Conservation (phyloP, 1,140 invertebrate genomes). For the Aphis gossypii region DNA sequence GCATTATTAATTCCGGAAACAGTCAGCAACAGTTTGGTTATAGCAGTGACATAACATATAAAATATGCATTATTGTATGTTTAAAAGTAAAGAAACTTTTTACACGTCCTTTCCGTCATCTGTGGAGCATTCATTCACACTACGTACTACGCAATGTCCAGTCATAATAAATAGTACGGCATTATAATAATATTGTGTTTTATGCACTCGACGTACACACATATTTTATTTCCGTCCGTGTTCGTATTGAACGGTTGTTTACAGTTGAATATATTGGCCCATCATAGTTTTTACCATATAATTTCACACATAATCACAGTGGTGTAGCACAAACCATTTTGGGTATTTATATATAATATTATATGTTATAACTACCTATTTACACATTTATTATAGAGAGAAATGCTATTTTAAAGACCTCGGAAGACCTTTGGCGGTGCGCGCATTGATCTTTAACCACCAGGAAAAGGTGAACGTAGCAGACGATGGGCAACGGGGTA, state of each 20-base stretch:
- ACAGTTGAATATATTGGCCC: background rate
- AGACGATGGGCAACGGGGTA: no score
- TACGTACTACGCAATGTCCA: background rate
- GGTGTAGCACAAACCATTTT: background rate
- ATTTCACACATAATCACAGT: background rate
- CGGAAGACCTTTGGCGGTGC: background rate
- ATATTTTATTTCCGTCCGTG: background rate
- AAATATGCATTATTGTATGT: background rate
- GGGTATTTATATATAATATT: background rate
- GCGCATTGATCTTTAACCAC: background rate
- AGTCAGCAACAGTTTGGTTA: background rate
- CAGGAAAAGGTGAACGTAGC: background rate
- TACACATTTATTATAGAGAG: background rate
- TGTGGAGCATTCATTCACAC: background rate
- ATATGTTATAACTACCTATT: background rate
- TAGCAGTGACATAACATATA: background rate
- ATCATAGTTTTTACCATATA: background rate
- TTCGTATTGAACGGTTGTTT: background rate
- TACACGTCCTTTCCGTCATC: background rate
- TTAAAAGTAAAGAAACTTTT: background rate
- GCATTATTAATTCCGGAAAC: background rate
- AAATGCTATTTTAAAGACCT: constrained; percentile 16
- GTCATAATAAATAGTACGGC: background rate
- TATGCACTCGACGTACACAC: background rate
- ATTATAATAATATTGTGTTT: background rate